phyloP scores from a whole-genome alignment of 2,113 vertebrate genomes.

The Tiliqua scincoides region DNA sequence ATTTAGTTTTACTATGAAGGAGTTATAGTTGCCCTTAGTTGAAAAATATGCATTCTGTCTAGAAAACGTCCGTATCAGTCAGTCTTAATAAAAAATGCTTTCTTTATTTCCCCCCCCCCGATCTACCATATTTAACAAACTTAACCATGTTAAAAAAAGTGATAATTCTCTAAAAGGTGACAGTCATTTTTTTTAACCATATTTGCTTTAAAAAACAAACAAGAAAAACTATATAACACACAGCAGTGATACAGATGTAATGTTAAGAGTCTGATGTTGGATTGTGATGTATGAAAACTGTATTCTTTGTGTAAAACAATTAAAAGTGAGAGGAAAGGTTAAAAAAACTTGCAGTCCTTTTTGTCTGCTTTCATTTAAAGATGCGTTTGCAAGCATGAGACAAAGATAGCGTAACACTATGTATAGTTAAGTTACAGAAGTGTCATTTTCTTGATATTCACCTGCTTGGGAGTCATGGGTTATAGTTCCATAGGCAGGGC shows the following conservation, averaged over 20 bases:
- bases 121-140: neutral
- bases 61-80: neutral
- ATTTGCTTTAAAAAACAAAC: neutral
- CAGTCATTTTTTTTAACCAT: neutral
- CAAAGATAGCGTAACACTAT: neutral
- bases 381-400: neutral
- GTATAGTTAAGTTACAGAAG: neutral
- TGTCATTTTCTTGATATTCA: neutral
- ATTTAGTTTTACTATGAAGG: neutral
- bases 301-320: neutral
- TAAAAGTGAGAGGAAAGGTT: neutral
- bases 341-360: neutral
- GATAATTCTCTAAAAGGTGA: neutral
- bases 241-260: neutral
- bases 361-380: neutral
- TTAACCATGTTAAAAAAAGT: neutral
- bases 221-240: conserved; percentile 3
- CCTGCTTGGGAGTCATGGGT: neutral
- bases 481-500: neutral
- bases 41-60: conserved; percentile 8
- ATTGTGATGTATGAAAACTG: neutral
- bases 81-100: neutral
- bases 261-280: neutral
- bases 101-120: neutral
- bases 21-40: neutral